Evolutionary conservation across 2,888 invertebrate species (phyloP).

Genomic region (Charanyca ferruginea): DNA sequence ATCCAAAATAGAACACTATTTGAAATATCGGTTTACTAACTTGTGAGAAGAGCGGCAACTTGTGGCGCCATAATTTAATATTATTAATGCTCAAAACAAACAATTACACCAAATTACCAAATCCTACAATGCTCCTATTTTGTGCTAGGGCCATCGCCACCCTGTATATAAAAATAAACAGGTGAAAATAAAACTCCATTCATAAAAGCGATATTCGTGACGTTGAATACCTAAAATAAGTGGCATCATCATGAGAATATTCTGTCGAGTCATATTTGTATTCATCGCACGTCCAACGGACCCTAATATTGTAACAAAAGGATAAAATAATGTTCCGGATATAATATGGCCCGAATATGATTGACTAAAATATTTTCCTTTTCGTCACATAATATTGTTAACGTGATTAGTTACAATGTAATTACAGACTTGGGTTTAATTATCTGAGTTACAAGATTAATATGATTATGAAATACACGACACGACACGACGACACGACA

Average conservation of each 20-base stretch:
- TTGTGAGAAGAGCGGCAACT: too few relatives aligned
- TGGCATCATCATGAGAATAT: constrained; percentile 37
- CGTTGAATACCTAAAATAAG: constrained; percentile 41
- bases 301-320: constrained; percentile 12
- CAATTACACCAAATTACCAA: too few relatives aligned
- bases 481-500: too few relatives aligned
- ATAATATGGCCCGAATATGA: constrained; percentile 17
- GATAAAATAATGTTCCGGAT: constrained; percentile 24
- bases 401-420: constrained; percentile 4
- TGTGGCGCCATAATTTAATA: too few relatives aligned
- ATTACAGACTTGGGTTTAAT: not conserved
- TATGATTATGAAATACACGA: too few relatives aligned
- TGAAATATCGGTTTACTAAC: too few relatives aligned
- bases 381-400: constrained; percentile 2
- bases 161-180: constrained; percentile 3
- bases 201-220: constrained; percentile 19
- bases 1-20: too few relatives aligned
- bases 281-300: constrained; percentile 27
- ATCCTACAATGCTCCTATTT: too few relatives aligned
- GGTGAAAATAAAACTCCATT: constrained; percentile 42
- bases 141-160: too few relatives aligned
- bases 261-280: constrained; percentile 21
- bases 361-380: constrained; percentile 8
- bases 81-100: too few relatives aligned
- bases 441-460: too few relatives aligned